Evolutionary conservation across 2,113 vertebrate species (phyloP), one percentile per base, ranked within the genome.

Genomic region (Callithrix jacchus): DNA sequence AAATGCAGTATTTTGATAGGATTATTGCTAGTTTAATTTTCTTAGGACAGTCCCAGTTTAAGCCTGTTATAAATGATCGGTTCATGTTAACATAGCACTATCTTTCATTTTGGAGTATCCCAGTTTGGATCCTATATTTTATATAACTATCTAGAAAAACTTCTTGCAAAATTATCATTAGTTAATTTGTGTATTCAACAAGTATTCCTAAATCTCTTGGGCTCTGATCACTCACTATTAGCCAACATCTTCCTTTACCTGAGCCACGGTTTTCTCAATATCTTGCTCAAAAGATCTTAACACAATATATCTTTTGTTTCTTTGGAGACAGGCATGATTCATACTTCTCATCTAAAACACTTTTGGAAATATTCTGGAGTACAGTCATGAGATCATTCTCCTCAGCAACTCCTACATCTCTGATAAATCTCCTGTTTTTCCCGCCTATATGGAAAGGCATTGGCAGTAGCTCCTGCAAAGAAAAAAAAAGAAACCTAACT

Each of bases 121-220:
- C 40, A 58, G n/a, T 73, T 91, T 66, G 52, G 47, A 32, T 89
- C 27, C 66, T 42, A 54, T 12, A n/a, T 68, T n/a, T 88, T 54
- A 70, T n/a, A 74, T 2, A 91, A 11, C 32, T 32, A 93, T 25
- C 56, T 27, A 91, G 35, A 64, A 80, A 88, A 77, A 70, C 40
- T 77, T 58, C 49, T 86, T 80, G 10, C 3, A 40, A 61, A 64
- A 90, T 70, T 58, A 61, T 84, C 32, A 32, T 45, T 64, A 49
- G 35, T 92, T 37, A 9, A 96, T 92, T 89, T 91, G n/a, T 21
- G 93, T 92, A 80, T 61, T 66, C 42, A 91, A 77, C 20, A 92
- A 95, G 27, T 54, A 52, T 21, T 68, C 25, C 66, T 94, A 68
- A 91, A 47, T 82, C 18, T 7, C 23, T 95, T 66, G 61, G 76